Evolutionary conservation across 2,888 invertebrate genomes (phyloP).

Genomic region (Parapristionchus giblindavisi): DNA sequence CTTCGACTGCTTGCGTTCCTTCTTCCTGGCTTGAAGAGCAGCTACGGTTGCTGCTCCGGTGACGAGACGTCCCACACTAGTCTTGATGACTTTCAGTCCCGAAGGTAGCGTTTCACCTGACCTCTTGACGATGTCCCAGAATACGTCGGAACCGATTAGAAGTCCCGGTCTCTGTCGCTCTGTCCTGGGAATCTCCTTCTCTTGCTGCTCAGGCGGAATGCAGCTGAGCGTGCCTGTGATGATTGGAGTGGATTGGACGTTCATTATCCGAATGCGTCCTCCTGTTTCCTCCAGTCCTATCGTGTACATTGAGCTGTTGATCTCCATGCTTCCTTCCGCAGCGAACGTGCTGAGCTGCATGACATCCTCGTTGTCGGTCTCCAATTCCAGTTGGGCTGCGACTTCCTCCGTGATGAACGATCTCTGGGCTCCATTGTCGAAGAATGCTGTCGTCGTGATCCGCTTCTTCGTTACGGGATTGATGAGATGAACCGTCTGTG

Average conservation of each 20-base stretch:
- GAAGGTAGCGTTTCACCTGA: not conserved
- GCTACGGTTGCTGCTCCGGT: not conserved
- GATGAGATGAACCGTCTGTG: not conserved
- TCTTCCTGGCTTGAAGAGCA: not conserved
- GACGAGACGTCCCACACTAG: not conserved
- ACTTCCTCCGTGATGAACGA: not conserved
- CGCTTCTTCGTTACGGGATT: not conserved
- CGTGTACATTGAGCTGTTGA: not conserved
- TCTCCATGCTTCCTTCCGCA: not conserved
- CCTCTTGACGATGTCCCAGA: not conserved
- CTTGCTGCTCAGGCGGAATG: not conserved
- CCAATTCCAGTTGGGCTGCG: not conserved
- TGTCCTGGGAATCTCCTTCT: not conserved
- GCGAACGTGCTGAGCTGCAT: not conserved
- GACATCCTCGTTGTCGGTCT: not conserved
- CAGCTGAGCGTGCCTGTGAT: not conserved
- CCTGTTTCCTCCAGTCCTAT: not conserved
- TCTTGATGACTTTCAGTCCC: not conserved
- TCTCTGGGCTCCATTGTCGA: not conserved
- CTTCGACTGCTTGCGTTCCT: not conserved
- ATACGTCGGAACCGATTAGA: conserved; percentile 4
- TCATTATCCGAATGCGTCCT: not conserved
- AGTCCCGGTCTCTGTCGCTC: not conserved
- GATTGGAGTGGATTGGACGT: not conserved
- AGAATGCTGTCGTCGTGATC: not conserved